Conservation (phyloP, 2,888 invertebrate genomes). For the Oscheius myriophilus region DNA sequence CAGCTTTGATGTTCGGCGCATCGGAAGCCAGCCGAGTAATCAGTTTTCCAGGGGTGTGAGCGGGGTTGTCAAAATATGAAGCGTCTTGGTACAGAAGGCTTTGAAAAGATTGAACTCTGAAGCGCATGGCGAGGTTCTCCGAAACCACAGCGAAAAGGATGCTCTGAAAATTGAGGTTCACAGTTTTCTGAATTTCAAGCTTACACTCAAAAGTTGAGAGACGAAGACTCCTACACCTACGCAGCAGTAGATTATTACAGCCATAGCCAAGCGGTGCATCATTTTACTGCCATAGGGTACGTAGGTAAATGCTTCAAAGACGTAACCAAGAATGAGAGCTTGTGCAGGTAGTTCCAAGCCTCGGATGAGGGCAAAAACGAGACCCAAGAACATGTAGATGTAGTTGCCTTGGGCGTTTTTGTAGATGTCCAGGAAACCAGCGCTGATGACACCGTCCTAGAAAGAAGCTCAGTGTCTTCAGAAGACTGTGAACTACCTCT, state of each 20-base stretch:
- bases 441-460: slow-evolving; percentile 44
- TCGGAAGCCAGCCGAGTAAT: slow-evolving; percentile 70
- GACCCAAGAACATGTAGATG: slow-evolving; percentile 22
- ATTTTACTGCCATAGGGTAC: slow-evolving; percentile 48
- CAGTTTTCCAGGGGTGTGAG: slow-evolving; percentile 71
- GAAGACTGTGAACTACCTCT: slow-evolving; percentile 16
- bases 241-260: slow-evolving; percentile 44
- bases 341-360: slow-evolving; percentile 73
- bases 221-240: slow-evolving; percentile 53
- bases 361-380: slow-evolving; percentile 65
- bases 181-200: neutral
- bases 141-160: slow-evolving; percentile 48
- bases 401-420: slow-evolving; percentile 48
- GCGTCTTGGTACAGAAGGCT: slow-evolving; percentile 71
- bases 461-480: neutral
- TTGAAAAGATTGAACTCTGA: slow-evolving; percentile 58
- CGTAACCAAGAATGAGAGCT: slow-evolving; percentile 70
- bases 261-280: slow-evolving; percentile 56
- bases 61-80: slow-evolving; percentile 72
- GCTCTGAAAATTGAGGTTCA: slow-evolving; percentile 35
- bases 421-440: slow-evolving; percentile 53
- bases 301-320: slow-evolving; percentile 55
- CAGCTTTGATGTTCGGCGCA: slow-evolving; percentile 72
- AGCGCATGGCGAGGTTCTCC: slow-evolving; percentile 58
- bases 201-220: slow-evolving; percentile 53